Conservation (phyloP, 2,113 vertebrate genomes). For the Numida meleagris region DNA sequence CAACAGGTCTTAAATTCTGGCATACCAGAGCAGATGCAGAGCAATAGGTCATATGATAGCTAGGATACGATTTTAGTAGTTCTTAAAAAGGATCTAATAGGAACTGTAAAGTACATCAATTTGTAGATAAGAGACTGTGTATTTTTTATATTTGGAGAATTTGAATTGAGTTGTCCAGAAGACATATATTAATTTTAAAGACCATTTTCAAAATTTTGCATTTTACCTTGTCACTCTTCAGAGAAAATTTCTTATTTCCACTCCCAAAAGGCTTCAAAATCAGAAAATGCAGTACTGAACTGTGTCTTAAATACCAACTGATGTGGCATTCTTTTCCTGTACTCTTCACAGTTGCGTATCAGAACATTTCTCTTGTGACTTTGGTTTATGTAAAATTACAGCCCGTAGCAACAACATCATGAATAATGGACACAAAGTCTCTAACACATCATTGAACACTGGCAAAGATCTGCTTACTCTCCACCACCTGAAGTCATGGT, state of each 20-base stretch:
- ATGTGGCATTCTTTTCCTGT: background rate
- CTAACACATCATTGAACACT: background rate
- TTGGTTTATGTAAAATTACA: slow-evolving; percentile 41
- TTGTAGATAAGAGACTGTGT: background rate
- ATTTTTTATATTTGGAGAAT: slow-evolving; percentile 15
- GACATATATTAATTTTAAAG: slow-evolving; percentile 10
- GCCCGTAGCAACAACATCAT: slow-evolving; percentile 39
- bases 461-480: background rate
- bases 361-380: slow-evolving; percentile 46
- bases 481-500: background rate
- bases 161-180: background rate
- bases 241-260: slow-evolving; percentile 5
- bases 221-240: slow-evolving; percentile 11
- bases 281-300: background rate
- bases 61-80: background rate
- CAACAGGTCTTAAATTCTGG: background rate
- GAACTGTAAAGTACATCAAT: background rate
- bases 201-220: background rate
- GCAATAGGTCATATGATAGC: background rate
- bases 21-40: background rate
- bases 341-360: background rate
- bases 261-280: background rate
- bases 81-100: background rate
- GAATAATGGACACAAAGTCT: slow-evolving; percentile 50
- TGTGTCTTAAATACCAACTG: background rate